Evolutionary conservation across 2,113 vertebrate species (phyloP), one percentile per base, ranked within the genome.

Genomic region (Glaucidium brasilianum): DNA sequence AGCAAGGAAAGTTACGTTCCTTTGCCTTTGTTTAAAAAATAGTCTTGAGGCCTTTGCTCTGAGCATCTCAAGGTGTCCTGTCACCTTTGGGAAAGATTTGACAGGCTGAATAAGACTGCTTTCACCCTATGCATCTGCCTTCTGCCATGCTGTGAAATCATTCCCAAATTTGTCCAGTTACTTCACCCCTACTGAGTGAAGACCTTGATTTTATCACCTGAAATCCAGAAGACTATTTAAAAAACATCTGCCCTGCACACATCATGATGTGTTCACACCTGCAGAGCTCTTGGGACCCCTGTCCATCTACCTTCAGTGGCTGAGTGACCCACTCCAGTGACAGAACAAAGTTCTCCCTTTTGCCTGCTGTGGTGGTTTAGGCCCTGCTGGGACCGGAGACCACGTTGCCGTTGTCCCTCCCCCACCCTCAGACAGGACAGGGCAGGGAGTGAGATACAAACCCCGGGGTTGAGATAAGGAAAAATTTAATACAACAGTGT

Each of bases 231-330:
- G 23, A 66, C 15, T 56, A 27, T 30, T 79, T 35, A 60, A 56
- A 14, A 18, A 68, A 73, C 29, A 83, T 9, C 8, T 55, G 20
- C 5, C 17, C 56, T 53, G 22, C 14, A 71, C 5, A 58, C 3
- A 18, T 3, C 0, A 0, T 18, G 3, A 2, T 32, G 10, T 43
- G 11, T 13, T 39, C 37, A 66, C 27, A 45, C 7, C 29, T 45
- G 12, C 22, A 71, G 55, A 81, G 25, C 3, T 81, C 35, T 68
- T 74, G 32, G 2, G 11, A 49, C 8, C 11, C 1, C 0, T 20
- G 32, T 30, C 25, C 15, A 12, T n/a, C 30, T 41, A 30, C 59
- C 10, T 72, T 56, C 30, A n/a, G 5, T 22, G 18, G 2, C 35
- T 69, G 18, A 49, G 11, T 49, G 17, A 78, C 39, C 18, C 41